phyloP scores from a whole-genome alignment of 2,797 vertebrate species.

The Lutjanus campechanus region DNA sequence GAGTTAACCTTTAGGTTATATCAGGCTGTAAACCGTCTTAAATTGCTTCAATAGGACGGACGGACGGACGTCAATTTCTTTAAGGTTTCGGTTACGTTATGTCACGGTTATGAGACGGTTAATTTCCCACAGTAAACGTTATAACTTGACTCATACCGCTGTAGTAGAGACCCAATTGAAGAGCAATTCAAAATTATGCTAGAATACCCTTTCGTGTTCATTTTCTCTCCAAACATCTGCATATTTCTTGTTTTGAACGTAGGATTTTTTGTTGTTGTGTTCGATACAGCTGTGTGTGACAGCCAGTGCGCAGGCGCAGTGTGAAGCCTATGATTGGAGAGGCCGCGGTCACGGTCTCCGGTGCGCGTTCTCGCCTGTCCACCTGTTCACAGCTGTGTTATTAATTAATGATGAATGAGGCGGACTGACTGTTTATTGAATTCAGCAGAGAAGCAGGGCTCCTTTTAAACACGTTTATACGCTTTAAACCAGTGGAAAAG shows the following conservation, averaged over 20 bases:
- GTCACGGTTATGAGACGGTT: not conserved
- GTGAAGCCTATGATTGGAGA: not conserved
- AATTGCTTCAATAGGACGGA: not conserved
- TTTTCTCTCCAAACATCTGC: too few species aligned
- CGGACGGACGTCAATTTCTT: not conserved
- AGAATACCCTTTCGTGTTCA: fast-evolving
- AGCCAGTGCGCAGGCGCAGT: constrained; percentile 28
- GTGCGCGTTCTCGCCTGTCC: not conserved
- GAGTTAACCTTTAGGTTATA: not conserved
- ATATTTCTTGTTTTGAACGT: too few species aligned
- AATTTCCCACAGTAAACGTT: not conserved
- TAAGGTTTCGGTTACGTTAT: not conserved
- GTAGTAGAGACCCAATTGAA: fast-evolving
- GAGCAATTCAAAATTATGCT: fast-evolving
- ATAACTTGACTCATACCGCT: not conserved
- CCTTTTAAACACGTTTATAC: too few species aligned
- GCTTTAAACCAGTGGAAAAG: too few species aligned
- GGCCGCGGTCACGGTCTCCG: not conserved
- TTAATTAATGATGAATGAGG: not conserved
- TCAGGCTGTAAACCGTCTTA: not conserved
- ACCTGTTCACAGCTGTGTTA: not conserved
- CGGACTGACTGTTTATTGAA: not conserved
- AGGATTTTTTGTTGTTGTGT: not conserved
- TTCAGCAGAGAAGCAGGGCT: too few species aligned
- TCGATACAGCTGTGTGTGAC: not conserved